A percentile compares a stretch with the other conserved stretches of the same genome.
These are phyloP conservation scores for Orbicella faveolata DNA, from an alignment of 64 coral and sea anemone species.

Conservation along the genomic window DNA sequence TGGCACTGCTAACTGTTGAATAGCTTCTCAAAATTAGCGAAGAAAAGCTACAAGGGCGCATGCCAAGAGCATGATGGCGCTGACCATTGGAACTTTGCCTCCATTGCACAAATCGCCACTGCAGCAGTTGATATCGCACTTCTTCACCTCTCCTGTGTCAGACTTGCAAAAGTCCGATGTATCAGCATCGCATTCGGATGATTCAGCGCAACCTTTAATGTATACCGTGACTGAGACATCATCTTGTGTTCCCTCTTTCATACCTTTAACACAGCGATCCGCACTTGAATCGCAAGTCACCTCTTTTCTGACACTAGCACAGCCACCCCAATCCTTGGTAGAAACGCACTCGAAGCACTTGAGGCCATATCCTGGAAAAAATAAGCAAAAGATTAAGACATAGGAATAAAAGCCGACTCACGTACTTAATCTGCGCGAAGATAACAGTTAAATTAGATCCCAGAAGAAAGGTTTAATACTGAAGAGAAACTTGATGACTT, in stretches of 20 bases:
- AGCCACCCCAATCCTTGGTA: not conserved
- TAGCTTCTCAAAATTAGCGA: not conserved
- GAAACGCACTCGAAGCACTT: not conserved
- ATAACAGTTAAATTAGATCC: too few relatives aligned
- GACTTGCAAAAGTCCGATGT: not conserved
- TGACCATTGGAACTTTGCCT: not conserved
- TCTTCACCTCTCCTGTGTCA: not conserved
- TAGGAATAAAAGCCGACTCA: too few relatives aligned
- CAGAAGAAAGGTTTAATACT: too few relatives aligned
- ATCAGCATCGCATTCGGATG: not conserved
- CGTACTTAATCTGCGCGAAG: too few relatives aligned
- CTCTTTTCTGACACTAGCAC: not conserved
- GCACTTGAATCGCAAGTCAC: not conserved
- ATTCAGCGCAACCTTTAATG: not conserved
- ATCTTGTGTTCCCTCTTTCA: not conserved
- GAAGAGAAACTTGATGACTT: too few relatives aligned
- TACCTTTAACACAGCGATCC: not conserved
- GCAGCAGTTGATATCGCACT: not conserved
- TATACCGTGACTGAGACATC: not conserved
- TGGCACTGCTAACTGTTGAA: too few relatives aligned
- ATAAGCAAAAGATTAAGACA: too few relatives aligned
- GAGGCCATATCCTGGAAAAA: not conserved
- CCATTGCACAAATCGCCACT: conserved; percentile 9
- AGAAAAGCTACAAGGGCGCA: conserved; percentile 8
- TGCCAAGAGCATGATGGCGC: conserved; percentile 5